These are phyloP conservation scores for Brachyrhaphis roseni DNA, from an alignment of 2,797 vertebrate genomes.

Conservation along the genomic window DNA sequence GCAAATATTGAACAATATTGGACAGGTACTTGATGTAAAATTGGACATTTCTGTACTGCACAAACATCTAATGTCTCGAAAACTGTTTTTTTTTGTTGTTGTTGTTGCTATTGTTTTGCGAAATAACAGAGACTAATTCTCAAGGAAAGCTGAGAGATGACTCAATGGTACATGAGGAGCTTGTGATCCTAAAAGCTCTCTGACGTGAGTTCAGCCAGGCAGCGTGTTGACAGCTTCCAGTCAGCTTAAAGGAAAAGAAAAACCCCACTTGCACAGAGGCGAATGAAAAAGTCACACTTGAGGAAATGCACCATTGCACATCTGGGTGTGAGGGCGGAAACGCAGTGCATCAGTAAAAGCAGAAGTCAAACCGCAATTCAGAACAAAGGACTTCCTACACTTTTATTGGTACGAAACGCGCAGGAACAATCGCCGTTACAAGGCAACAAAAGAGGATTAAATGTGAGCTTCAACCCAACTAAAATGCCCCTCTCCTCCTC, in stretches of 20 bases:
- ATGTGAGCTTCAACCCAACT: not conserved
- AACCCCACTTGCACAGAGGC: not conserved
- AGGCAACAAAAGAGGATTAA: not conserved
- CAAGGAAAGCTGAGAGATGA: not conserved
- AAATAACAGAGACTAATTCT: not conserved
- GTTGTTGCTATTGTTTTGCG: not conserved
- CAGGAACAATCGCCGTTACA: not conserved
- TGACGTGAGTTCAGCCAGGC: too few relatives aligned
- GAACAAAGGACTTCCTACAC: not conserved
- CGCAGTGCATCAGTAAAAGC: not conserved
- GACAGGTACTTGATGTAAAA: not conserved
- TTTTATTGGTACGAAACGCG: not conserved
- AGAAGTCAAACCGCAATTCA: not conserved
- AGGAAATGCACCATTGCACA: not conserved
- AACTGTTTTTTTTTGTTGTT: not conserved
- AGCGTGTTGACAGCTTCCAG: not conserved
- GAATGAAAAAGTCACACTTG: not conserved
- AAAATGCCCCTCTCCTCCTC: not conserved
- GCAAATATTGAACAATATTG: not conserved
- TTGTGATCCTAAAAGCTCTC: not conserved
- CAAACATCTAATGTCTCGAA: not conserved
- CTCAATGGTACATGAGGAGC: not conserved
- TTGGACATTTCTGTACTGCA: not conserved
- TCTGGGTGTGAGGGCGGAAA: constrained; percentile 1
- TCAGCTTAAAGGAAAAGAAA: not conserved